Percentiles rank a stretch among this genome's conserved stretches.
These are phyloP conservation scores for Otolemur garnettii DNA, from an alignment of 2,113 vertebrate genomes.

Conservation along the genomic window DNA sequence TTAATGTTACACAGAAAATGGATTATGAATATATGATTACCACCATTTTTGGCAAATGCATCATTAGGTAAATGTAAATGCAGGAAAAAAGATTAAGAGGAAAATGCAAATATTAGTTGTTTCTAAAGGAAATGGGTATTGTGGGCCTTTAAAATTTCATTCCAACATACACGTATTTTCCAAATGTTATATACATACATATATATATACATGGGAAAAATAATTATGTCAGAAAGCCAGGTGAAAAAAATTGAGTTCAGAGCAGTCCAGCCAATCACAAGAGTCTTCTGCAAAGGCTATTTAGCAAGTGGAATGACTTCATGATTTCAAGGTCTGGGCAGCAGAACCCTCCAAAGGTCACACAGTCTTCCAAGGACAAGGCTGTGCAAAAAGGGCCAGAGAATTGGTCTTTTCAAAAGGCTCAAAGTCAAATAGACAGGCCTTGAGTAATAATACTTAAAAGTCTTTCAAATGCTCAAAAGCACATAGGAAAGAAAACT, in stretches of 20 bases:
- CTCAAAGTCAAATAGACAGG: background rate
- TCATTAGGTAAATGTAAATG: conserved; percentile 20
- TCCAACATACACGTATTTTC: background rate
- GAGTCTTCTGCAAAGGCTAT: background rate
- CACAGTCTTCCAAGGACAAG: background rate
- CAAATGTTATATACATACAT: background rate
- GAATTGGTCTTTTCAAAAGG: background rate
- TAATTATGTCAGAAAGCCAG: background rate
- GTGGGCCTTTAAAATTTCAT: background rate
- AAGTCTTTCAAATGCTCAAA: background rate
- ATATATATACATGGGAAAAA: background rate
- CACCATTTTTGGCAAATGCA: conserved; percentile 30
- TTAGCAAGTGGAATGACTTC: background rate
- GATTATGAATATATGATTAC: background rate
- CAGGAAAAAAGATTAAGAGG: background rate
- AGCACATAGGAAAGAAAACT: background rate
- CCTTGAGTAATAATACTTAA: background rate
- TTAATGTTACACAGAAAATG: background rate
- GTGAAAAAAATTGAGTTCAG: background rate
- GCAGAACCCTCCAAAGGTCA: background rate
- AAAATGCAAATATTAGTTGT: background rate
- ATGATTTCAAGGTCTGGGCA: background rate
- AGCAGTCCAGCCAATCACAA: background rate
- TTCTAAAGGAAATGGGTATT: background rate
- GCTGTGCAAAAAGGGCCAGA: background rate